Conservation (phyloP, 2,888 invertebrate genomes). For the Meloe dianella region DNA sequence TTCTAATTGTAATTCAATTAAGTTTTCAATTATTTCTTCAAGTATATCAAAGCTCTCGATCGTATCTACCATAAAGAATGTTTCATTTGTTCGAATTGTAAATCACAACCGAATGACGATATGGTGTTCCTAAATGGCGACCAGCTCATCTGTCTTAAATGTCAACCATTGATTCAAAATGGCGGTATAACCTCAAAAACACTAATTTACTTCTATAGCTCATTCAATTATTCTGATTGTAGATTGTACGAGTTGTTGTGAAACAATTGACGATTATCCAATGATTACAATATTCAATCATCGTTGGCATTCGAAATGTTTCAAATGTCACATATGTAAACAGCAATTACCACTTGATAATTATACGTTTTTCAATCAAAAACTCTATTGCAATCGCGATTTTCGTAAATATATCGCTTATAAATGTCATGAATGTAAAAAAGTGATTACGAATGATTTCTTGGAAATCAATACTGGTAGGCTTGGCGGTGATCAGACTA, state of each 20-base stretch:
- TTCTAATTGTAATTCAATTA: neutral
- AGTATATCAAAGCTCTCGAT: neutral
- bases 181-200: neutral
- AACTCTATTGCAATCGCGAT: neutral
- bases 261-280: neutral
- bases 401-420: neutral
- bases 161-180: neutral
- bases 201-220: too few species aligned
- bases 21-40: neutral
- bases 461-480: neutral
- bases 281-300: neutral
- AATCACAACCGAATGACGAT: neutral
- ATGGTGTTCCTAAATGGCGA: neutral
- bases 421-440: neutral
- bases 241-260: neutral
- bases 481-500: neutral
- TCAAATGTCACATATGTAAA: neutral
- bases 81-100: neutral
- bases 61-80: neutral
- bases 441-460: neutral
- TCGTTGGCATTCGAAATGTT: conserved; percentile 1
- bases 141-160: neutral
- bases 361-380: conserved; percentile 1
- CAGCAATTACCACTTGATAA: neutral
- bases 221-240: too few species aligned